A percentile compares a stretch with the other conserved stretches of the same genome.
Conservation (phyloP, 1,140 invertebrate species). For the Drosophila sp. region DNA sequence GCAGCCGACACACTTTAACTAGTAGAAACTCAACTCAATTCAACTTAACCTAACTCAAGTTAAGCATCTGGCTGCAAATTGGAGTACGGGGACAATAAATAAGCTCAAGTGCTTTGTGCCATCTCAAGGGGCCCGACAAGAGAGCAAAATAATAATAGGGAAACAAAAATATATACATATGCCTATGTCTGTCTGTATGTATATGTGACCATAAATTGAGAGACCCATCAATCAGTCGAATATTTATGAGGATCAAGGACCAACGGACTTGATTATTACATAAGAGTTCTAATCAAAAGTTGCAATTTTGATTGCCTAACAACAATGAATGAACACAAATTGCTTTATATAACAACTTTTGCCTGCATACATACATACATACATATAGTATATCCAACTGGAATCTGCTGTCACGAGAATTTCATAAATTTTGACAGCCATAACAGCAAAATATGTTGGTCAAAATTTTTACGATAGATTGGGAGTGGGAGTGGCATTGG, state of each 20-base stretch:
- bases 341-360: conserved; percentile 43
- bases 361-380: not conserved
- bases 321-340: conserved; percentile 34
- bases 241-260: conserved; percentile 51
- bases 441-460: conserved; percentile 2
- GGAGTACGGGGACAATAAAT: conserved; percentile 55
- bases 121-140: conserved; percentile 43
- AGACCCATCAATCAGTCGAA: conserved; percentile 64
- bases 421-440: conserved; percentile 49
- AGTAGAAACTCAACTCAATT: conserved; percentile 53
- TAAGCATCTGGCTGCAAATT: conserved; percentile 2
- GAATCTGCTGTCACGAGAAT: conserved; percentile 53
- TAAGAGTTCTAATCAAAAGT: conserved; percentile 73
- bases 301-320: conserved; percentile 55
- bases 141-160: conserved; percentile 48
- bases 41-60: conserved; percentile 22
- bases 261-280: conserved; percentile 58
- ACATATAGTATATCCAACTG: conserved; percentile 3
- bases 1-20: conserved; percentile 23
- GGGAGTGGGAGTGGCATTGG: not conserved
- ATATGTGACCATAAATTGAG: conserved; percentile 35
- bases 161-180: conserved; percentile 14
- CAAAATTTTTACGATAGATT: conserved; percentile 16
- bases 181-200: no score
- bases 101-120: conserved; percentile 55